A percentile compares a stretch with the other conserved stretches of the same genome.
phyloP scores from a whole-genome alignment of 2,888 invertebrate genomes.

The Drosophila suboccidentalis region DNA sequence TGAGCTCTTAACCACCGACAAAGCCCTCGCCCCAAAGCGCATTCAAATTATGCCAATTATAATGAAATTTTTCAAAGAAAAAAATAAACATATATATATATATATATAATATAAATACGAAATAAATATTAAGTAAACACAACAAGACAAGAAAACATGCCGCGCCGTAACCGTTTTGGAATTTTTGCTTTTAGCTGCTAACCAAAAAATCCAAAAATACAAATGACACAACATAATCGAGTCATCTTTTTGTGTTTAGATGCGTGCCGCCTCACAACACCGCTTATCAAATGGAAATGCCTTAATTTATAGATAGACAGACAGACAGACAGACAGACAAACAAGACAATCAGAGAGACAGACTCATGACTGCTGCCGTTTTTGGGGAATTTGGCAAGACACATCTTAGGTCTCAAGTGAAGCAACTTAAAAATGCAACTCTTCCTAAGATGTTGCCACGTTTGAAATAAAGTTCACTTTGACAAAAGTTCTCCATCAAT shows the following conservation, averaged over 20 bases:
- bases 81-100: constrained; percentile 28
- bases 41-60: constrained; percentile 78
- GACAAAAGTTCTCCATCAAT: background rate
- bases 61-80: constrained; percentile 67
- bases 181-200: constrained; percentile 66
- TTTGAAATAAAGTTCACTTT: background rate
- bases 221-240: constrained; percentile 65
- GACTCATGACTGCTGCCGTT: background rate
- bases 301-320: constrained; percentile 62
- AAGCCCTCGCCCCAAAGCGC: constrained; percentile 74
- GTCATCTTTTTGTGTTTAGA: constrained; percentile 45
- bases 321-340: constrained; percentile 10
- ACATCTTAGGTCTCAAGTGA: background rate
- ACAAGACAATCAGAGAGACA: constrained; percentile 11
- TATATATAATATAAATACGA: constrained; percentile 54
- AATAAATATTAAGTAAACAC: constrained; percentile 17
- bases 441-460: background rate
- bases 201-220: constrained; percentile 23
- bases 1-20: constrained; percentile 36
- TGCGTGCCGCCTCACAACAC: constrained; percentile 43
- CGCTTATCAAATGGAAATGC: constrained; percentile 66
- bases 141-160: constrained; percentile 25
- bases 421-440: background rate
- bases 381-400: constrained; percentile 12
- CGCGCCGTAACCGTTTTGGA: constrained; percentile 50